phyloP scores from a whole-genome alignment of 2,113 vertebrate genomes.

The Cricetomys ansorgei region DNA sequence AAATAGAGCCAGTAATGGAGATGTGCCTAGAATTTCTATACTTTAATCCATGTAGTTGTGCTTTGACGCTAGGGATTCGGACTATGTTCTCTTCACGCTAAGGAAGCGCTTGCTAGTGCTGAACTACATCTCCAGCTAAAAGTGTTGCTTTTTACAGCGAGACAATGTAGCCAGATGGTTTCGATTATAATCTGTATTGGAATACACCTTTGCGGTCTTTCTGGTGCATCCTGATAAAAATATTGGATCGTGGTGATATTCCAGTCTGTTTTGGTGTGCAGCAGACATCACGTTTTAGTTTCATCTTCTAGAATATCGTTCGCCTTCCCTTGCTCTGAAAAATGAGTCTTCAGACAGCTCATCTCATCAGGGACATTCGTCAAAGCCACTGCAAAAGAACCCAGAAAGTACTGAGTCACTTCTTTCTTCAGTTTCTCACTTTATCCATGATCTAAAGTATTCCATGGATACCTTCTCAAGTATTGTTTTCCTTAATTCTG shows the following conservation, averaged over 20 bases:
- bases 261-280: background rate
- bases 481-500: background rate
- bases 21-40: background rate
- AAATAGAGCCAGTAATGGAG: background rate
- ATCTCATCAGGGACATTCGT: background rate
- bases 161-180: background rate
- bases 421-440: background rate
- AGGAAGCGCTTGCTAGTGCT: background rate
- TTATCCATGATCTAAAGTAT: background rate
- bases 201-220: background rate
- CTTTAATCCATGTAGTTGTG: background rate
- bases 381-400: background rate
- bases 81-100: too few species aligned
- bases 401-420: background rate
- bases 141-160: background rate
- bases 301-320: background rate
- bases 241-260: background rate
- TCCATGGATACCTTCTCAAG: background rate
- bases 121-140: background rate
- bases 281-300: background rate
- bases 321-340: background rate
- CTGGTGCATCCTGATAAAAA: background rate
- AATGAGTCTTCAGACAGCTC: slow-evolving; percentile 38
- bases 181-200: background rate
- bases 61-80: background rate